phyloP scores from a whole-genome alignment of 2,888 invertebrate genomes.

The Tolmerus cingulatus region DNA sequence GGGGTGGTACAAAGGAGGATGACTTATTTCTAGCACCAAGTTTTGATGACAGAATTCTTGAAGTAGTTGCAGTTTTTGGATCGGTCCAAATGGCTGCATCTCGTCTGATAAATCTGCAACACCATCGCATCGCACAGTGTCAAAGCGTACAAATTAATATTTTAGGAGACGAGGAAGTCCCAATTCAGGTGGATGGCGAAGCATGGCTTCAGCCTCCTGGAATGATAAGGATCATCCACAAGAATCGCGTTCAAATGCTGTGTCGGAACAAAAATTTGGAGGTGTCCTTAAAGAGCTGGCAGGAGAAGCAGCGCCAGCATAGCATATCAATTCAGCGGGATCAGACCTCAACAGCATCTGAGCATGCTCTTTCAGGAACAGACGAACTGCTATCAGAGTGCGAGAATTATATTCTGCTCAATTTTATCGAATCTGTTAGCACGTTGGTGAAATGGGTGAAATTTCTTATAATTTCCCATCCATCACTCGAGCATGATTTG shows the following conservation, averaged over 20 bases:
- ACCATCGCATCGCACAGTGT: slow-evolving; percentile 97
- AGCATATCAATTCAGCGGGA: slow-evolving; percentile 65
- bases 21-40: slow-evolving; percentile 92
- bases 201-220: slow-evolving; percentile 98
- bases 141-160: slow-evolving; percentile 96
- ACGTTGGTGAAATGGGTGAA: slow-evolving; percentile 87
- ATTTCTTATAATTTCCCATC: slow-evolving; percentile 73
- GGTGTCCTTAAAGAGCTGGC: slow-evolving; percentile 87
- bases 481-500: slow-evolving; percentile 74
- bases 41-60: slow-evolving; percentile 94
- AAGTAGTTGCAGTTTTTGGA: slow-evolving; percentile 97
- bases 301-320: slow-evolving; percentile 78
- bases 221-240: slow-evolving; percentile 93
- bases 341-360: slow-evolving; percentile 62
- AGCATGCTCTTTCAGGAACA: slow-evolving; percentile 56
- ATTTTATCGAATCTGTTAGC: slow-evolving; percentile 83
- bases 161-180: slow-evolving; percentile 89
- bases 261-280: slow-evolving; percentile 90
- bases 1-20: slow-evolving; percentile 93
- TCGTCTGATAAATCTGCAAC: slow-evolving; percentile 91
- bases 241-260: slow-evolving; percentile 96
- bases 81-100: slow-evolving; percentile 98
- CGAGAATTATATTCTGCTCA: slow-evolving; percentile 68
- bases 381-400: slow-evolving; percentile 65
- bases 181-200: slow-evolving; percentile 96